These are phyloP conservation scores for Carcinoscorpius rotundicauda DNA, from an alignment of 1,140 invertebrate genomes.

Conservation along the genomic window DNA sequence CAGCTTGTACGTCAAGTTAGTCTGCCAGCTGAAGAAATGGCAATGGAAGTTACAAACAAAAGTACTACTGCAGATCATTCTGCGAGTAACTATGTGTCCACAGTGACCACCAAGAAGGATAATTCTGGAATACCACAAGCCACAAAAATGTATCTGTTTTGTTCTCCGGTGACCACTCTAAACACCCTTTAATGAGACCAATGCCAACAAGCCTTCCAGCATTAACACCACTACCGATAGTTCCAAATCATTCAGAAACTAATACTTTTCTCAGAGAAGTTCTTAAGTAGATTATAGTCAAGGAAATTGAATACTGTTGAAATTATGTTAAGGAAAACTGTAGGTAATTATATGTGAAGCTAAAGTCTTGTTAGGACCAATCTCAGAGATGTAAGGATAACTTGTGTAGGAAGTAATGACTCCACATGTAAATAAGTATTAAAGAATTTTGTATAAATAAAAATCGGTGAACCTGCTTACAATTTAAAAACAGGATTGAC, in stretches of 20 bases:
- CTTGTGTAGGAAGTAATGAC: too few species aligned
- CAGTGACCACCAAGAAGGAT: not conserved
- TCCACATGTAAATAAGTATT: too few species aligned
- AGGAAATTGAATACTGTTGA: too few species aligned
- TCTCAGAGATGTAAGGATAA: too few species aligned
- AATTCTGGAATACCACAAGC: not conserved
- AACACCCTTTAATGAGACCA: conserved; percentile 13
- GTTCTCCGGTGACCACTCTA: not conserved
- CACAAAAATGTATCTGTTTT: too few species aligned
- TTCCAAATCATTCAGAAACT: conserved; percentile 6
- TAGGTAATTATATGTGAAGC: too few species aligned
- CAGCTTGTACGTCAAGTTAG: conserved; percentile 49
- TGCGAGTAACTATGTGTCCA: not conserved
- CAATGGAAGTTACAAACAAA: conserved; percentile 15
- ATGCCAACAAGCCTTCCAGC: conserved; percentile 19
- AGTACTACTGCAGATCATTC: conserved; percentile 1
- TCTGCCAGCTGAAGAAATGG: conserved; percentile 44
- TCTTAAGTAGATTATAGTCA: too few species aligned
- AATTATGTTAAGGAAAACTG: too few species aligned
- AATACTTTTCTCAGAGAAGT: conserved; percentile 17
- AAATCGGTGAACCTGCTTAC: too few species aligned
- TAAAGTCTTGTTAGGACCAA: too few species aligned
- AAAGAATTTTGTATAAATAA: too few species aligned
- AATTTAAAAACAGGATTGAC: too few species aligned
- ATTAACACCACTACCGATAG: conserved; percentile 18